Evolutionary conservation across 2,888 invertebrate genomes (phyloP), one percentile per base, ranked within the genome.

Genomic region (Sphinx pinastri): DNA sequence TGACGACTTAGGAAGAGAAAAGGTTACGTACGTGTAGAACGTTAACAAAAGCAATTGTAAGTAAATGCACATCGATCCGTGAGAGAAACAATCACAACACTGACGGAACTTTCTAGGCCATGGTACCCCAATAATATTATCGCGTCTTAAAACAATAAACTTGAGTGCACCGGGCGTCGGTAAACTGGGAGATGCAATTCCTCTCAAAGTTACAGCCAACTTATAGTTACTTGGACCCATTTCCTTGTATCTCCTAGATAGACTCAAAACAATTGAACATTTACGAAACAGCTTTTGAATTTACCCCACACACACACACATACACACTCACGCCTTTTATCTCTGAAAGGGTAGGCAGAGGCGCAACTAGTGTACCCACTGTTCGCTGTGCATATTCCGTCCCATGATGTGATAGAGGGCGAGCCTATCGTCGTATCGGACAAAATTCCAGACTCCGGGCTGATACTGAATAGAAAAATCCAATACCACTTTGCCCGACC

Each of bases 91-190:
- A 88, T 87, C 81, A 84, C 51, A 69, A 45, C 2, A 11, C 45
- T 45, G 71, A 70, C 72, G 75, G 72, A 73, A 73, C 70, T 74
- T 75, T 75, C 78, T 77, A 78, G 76, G 76, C 79, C 77, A 79
- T 77, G 79, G 78, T 76, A 80, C 81, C 81, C 85, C 85, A 88
- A 88, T 89, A 85, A 86, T 87, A 85, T 86, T 86, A 88, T 84
- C 78, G 81, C 78, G 76, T 82, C 78, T 84, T 84, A 84, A 87
- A 88, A 87, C 86, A 87, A 87, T 86, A 85, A 81, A 82, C 76
- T 79, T 82, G 83, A 85, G 78, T 80, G 77, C 78, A 74, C 74
- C 76, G 74, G 73, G 75, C 60, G 60, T 71, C 49, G 68, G 71
- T 72, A 71, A 71, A 68, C 71, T 71, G 70, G 72, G 69, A 72